Conservation (phyloP, 2,113 vertebrate genomes). For the Megaceryle torquata region DNA sequence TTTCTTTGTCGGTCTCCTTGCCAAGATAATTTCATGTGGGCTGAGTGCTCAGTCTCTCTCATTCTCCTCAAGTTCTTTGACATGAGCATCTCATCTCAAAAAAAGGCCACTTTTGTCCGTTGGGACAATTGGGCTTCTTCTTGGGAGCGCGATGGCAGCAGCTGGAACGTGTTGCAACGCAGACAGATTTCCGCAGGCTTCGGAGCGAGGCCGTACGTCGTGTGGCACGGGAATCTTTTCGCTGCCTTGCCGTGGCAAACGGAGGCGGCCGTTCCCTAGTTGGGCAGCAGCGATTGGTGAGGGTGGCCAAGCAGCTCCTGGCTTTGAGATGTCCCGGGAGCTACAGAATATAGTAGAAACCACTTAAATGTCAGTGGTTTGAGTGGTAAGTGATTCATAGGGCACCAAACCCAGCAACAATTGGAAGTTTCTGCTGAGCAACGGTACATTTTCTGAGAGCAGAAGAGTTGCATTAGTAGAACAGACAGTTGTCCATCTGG, state of each 20-base stretch:
- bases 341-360: background rate
- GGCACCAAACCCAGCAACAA: background rate
- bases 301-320: background rate
- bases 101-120: background rate
- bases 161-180: background rate
- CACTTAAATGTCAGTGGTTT: background rate
- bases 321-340: background rate
- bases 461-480: background rate
- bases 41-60: background rate
- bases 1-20: constrained; percentile 10
- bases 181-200: background rate
- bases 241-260: background rate
- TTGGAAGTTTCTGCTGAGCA: background rate
- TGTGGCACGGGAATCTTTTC: background rate
- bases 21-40: constrained; percentile 26
- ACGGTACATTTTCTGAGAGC: background rate
- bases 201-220: background rate
- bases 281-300: background rate
- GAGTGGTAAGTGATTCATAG: background rate
- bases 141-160: background rate
- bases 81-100: background rate
- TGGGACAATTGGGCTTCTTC: background rate
- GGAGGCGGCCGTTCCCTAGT: accelerated
- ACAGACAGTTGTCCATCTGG: background rate
- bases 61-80: background rate